phyloP scores from a whole-genome alignment of 64 coral and sea anemone species.

The Exaiptasia diaphana region DNA sequence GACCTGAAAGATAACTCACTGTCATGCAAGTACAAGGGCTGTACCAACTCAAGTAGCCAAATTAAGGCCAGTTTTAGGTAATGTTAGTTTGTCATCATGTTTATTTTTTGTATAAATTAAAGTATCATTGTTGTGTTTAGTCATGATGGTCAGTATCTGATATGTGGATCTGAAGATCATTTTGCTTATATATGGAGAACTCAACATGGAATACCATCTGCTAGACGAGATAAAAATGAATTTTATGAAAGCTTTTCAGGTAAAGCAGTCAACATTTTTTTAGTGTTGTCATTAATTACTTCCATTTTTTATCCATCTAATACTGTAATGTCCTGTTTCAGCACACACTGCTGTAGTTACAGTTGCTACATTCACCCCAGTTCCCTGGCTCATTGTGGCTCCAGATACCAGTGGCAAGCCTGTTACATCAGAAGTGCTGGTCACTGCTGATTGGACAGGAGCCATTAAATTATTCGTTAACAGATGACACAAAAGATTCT shows the following conservation, averaged over 20 bases:
- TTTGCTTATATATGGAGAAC: conserved; percentile 99
- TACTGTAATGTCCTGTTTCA: conserved; percentile 1
- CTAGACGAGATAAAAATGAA: conserved; percentile 93
- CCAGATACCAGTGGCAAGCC: conserved; percentile 72
- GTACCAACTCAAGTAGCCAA: conserved; percentile 88
- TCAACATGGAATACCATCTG: conserved; percentile 85
- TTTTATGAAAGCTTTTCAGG: conserved; percentile 98
- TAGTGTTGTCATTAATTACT: neutral
- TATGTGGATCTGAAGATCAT: conserved; percentile 94
- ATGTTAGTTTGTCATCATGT: neutral
- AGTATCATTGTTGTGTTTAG: conserved; percentile 2
- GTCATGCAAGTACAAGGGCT: conserved; percentile 95
- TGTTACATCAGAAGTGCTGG: conserved; percentile 85
- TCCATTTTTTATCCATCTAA: neutral
- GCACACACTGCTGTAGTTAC: conserved; percentile 95
- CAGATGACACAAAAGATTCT: conserved; percentile 55
- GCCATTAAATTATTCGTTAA: conserved; percentile 94
- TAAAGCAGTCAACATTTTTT: too few relatives aligned
- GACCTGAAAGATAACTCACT: conserved; percentile 96
- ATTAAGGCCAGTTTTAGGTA: conserved; percentile 97
- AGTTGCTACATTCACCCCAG: conserved; percentile 92
- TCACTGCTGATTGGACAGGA: conserved; percentile 98
- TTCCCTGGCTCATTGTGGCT: conserved; percentile 86
- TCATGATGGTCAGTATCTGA: conserved; percentile 93
- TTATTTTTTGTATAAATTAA: neutral